phyloP scores from a whole-genome alignment of 1,140 invertebrate genomes.

The Monochamus saltuarius region DNA sequence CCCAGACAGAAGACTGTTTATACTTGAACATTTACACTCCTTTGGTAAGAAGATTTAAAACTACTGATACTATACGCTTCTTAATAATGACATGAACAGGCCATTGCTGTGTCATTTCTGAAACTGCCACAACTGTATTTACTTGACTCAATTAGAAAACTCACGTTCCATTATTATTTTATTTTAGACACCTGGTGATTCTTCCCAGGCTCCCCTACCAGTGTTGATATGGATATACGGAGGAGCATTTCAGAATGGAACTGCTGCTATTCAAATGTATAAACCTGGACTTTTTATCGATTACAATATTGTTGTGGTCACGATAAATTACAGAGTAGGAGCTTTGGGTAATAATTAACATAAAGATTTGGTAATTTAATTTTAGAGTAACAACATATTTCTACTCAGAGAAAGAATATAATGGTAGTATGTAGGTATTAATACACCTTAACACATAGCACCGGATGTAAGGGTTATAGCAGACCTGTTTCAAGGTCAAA shows the following conservation, averaged over 20 bases:
- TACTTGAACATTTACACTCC: constrained; percentile 10
- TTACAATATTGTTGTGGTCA: constrained; percentile 56
- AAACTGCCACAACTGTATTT: neutral
- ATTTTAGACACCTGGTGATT: neutral
- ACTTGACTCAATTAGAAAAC: neutral
- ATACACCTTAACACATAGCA: too few species aligned
- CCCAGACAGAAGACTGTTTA: constrained; percentile 3
- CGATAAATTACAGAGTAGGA: constrained; percentile 59
- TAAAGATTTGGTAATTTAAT: too few species aligned
- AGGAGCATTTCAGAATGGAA: constrained; percentile 19
- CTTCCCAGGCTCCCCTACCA: constrained; percentile 3
- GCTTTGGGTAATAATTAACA: constrained; percentile 47
- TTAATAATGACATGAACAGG: neutral
- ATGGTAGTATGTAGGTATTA: too few species aligned
- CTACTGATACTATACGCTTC: neutral
- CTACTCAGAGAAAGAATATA: too few species aligned
- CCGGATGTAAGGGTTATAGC: too few species aligned
- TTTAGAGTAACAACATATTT: too few species aligned
- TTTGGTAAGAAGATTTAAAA: neutral
- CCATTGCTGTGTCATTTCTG: neutral
- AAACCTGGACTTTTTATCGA: constrained; percentile 53
- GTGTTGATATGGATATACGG: constrained; percentile 24
- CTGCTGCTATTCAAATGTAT: constrained; percentile 12
- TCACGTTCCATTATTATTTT: neutral
- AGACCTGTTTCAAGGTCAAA: too few species aligned